Evolutionary conservation across 1,140 invertebrate species (phyloP).

Genomic region (Bombus confusus): DNA sequence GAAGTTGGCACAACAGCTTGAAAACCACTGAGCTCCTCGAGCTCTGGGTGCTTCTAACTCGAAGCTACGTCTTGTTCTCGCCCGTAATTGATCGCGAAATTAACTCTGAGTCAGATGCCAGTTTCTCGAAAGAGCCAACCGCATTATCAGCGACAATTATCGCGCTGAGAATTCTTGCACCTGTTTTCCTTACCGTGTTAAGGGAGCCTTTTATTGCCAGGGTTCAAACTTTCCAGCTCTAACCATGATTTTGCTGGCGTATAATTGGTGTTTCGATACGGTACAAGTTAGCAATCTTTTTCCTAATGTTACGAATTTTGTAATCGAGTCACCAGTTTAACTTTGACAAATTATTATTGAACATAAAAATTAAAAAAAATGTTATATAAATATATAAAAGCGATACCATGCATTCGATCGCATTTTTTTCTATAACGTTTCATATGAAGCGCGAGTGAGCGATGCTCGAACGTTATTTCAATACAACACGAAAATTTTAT

Average conservation of each 20-base stretch:
- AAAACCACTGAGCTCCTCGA: background rate
- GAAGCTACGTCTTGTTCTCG: background rate
- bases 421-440: too few relatives aligned
- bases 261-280: background rate
- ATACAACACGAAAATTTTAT: background rate
- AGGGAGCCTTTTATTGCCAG: too few relatives aligned
- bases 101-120: background rate
- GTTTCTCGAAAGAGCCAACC: background rate
- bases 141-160: background rate
- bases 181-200: background rate
- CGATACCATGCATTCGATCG: too few relatives aligned
- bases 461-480: background rate
- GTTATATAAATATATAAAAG: too few relatives aligned
- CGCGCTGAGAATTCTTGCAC: background rate
- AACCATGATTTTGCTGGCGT: background rate
- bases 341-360: background rate
- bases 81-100: conserved; percentile 16
- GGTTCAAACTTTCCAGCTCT: too few relatives aligned
- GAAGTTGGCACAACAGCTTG: background rate
- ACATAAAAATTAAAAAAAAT: too few relatives aligned
- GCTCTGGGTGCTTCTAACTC: too few relatives aligned
- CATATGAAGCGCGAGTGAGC: too few relatives aligned
- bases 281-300: accelerated
- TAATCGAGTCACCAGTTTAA: too few relatives aligned
- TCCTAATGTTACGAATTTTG: background rate